Conservation (phyloP, 2,797 vertebrate species). For the Notoglanidium macrostoma region DNA sequence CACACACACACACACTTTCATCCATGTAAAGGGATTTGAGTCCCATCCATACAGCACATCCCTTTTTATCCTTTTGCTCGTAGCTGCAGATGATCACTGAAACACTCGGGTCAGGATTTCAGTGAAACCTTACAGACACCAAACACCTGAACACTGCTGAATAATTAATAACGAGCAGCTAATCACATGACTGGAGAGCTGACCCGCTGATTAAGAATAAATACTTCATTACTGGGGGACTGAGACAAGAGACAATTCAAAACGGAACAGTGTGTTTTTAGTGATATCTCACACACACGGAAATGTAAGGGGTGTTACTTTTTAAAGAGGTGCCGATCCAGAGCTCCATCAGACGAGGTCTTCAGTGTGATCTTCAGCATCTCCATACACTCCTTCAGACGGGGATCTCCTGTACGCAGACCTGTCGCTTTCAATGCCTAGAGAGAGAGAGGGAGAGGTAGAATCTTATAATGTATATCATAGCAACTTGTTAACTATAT, state of each 20-base stretch:
- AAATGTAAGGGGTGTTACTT: conserved; percentile 78
- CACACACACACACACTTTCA: not conserved
- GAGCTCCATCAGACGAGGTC: conserved; percentile 91
- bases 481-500: not conserved
- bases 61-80: not conserved
- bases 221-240: not conserved
- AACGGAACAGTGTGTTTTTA: not conserved
- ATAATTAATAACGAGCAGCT: not conserved
- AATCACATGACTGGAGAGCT: not conserved
- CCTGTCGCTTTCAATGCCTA: conserved; percentile 94
- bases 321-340: conserved; percentile 98
- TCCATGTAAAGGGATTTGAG: too few species aligned
- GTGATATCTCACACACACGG: not conserved
- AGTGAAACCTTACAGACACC: not conserved
- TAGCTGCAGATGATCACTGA: not conserved
- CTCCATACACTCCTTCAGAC: conserved; percentile 98
- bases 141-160: not conserved
- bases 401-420: conserved; percentile 92
- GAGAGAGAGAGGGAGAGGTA: not conserved
- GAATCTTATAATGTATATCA: not conserved
- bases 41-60: not conserved
- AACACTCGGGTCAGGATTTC: not conserved
- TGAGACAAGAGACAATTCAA: not conserved
- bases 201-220: not conserved
- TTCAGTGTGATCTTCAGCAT: conserved; percentile 95